Evolutionary conservation across 2,888 invertebrate genomes (phyloP).

Genomic region (Watsonalla binaria): DNA sequence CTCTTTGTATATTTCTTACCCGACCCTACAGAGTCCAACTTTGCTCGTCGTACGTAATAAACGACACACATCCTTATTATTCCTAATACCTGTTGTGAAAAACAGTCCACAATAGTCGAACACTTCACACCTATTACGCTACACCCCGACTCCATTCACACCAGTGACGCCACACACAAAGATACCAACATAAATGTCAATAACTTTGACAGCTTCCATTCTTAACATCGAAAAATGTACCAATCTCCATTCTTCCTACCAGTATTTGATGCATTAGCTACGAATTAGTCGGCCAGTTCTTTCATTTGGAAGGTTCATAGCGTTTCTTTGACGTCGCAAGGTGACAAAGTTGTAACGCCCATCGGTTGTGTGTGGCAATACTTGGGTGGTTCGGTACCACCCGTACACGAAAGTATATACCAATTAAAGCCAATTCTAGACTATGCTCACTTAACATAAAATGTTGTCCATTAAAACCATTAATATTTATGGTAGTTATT

Average conservation of each 20-base stretch:
- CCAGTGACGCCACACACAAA: slow-evolving; percentile 71
- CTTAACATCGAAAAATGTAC: slow-evolving; percentile 50
- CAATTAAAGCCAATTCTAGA: background rate
- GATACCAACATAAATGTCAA: slow-evolving; percentile 70
- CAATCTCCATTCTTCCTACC: slow-evolving; percentile 55
- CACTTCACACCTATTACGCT: slow-evolving; percentile 77
- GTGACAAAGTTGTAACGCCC: slow-evolving; percentile 74
- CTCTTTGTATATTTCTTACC: too few species aligned
- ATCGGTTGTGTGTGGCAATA: slow-evolving; percentile 63
- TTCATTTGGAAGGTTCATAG: slow-evolving; percentile 47
- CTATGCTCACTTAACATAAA: background rate
- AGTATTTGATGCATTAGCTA: slow-evolving; percentile 70
- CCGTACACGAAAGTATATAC: background rate
- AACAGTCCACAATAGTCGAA: slow-evolving; percentile 52
- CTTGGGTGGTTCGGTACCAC: slow-evolving; percentile 56
- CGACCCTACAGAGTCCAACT: background rate
- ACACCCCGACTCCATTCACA: slow-evolving; percentile 65
- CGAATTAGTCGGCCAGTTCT: slow-evolving; percentile 69
- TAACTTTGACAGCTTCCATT: slow-evolving; percentile 43
- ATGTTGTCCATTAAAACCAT: too few species aligned
- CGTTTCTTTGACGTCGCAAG: slow-evolving; percentile 51
- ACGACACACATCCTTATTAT: slow-evolving; percentile 37
- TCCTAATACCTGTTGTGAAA: slow-evolving; percentile 53
- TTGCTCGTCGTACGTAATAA: slow-evolving; percentile 2
- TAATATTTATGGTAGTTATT: too few species aligned